phyloP scores from a whole-genome alignment of 2,797 vertebrate species.

The Gymnoscopelus braueri region DNA sequence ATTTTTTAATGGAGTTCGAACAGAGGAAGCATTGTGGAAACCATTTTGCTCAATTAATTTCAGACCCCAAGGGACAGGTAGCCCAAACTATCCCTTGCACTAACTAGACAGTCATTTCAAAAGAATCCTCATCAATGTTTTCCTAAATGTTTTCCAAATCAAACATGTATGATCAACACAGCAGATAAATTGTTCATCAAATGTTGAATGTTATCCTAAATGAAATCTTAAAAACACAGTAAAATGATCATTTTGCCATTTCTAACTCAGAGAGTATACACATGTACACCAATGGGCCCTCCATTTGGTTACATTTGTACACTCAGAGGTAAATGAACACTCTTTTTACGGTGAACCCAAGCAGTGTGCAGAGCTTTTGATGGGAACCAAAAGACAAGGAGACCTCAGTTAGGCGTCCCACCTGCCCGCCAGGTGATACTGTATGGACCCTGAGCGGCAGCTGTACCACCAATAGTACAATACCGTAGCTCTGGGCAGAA shows the following conservation, averaged over 20 bases:
- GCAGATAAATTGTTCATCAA: too few relatives aligned
- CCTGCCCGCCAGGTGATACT: constrained; percentile 65
- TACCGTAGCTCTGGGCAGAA: constrained; percentile 59
- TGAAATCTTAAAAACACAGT: constrained; percentile 4
- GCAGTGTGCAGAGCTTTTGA: not conserved
- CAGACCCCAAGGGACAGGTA: not conserved
- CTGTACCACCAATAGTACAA: constrained; percentile 70
- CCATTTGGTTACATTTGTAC: too few relatives aligned
- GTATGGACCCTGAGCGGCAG: constrained; percentile 62
- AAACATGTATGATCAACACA: too few relatives aligned
- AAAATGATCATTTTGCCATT: not conserved
- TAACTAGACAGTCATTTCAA: not conserved
- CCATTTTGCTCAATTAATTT: not conserved
- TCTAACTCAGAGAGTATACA: too few relatives aligned
- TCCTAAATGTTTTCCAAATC: not conserved
- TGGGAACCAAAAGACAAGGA: not conserved
- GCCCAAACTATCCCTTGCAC: not conserved
- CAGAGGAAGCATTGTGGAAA: not conserved
- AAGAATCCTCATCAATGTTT: not conserved
- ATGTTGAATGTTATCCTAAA: not conserved
- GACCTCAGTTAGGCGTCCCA: constrained; percentile 3
- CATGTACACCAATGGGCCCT: too few relatives aligned
- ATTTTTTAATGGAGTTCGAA: not conserved
- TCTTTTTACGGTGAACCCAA: too few relatives aligned
- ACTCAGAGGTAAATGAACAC: too few relatives aligned